Evolutionary conservation across 2,888 invertebrate genomes (phyloP).

Genomic region (Diachrysia chrysitis): DNA sequence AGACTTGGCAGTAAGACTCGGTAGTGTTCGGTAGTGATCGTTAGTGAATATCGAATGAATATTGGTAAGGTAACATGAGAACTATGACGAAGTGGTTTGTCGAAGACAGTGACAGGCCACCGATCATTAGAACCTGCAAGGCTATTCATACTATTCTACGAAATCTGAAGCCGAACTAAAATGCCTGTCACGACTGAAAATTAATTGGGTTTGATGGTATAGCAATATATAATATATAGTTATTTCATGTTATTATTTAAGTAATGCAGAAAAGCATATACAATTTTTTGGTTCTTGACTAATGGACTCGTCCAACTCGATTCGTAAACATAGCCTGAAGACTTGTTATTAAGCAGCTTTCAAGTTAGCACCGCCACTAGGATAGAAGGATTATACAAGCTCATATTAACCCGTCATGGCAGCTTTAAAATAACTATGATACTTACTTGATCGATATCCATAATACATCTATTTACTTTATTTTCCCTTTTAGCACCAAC

Average conservation of each 20-base stretch:
- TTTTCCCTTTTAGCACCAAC: slow-evolving; percentile 56
- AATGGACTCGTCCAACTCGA: neutral
- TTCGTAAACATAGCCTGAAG: neutral
- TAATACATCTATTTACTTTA: slow-evolving; percentile 31
- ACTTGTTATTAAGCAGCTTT: neutral
- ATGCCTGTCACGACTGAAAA: slow-evolving; percentile 17
- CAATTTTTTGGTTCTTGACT: too few species aligned
- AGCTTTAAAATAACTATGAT: slow-evolving; percentile 26
- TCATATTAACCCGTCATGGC: slow-evolving; percentile 19
- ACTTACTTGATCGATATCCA: slow-evolving; percentile 24
- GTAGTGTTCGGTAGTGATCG: slow-evolving; percentile 19
- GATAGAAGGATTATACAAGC: slow-evolving; percentile 3
- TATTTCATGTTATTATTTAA: too few species aligned
- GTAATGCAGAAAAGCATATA: too few species aligned
- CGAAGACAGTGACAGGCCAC: slow-evolving; percentile 38
- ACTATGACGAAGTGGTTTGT: slow-evolving; percentile 38
- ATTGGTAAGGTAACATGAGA: slow-evolving; percentile 44
- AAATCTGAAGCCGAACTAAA: slow-evolving; percentile 27
- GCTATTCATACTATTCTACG: slow-evolving; percentile 25
- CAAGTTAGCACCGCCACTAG: neutral
- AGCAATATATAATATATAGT: neutral
- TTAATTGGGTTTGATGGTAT: slow-evolving; percentile 12
- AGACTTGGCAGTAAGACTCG: neutral
- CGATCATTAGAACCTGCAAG: slow-evolving; percentile 30
- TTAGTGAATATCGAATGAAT: slow-evolving; percentile 47